Evolutionary conservation across 37 sponge, comb jelly and placozoan genomes (phyloP), one percentile per base, ranked within the genome.

Genomic region (Eunapius fragilis): DNA sequence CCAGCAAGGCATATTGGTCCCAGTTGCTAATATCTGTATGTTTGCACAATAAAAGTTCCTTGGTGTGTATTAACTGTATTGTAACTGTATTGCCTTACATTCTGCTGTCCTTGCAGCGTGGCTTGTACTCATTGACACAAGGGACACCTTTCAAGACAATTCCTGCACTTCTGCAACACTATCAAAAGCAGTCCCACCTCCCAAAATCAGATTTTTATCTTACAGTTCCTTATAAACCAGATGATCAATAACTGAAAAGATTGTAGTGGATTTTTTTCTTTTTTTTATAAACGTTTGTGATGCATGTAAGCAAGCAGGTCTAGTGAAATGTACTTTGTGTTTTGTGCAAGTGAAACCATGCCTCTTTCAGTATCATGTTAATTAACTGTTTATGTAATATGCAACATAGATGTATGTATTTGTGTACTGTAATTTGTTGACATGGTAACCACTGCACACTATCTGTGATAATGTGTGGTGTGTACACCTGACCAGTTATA

Each of bases 111-210:
- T 71, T 70, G 30, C 77, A 86, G 86, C 70, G 75, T 32, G 25
- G 67, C 0, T 26, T 17, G 33, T 90, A 72, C 75, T 86, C 86
- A 14, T 35, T 90, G 35, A 86, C 82, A 25, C 82, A 85, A 35
- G 91, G 91, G 34, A 77, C 81, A 37, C 37, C 68, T 19, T 90
- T 90, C 76, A 71, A 71, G 36, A 84, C 82, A 13, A 77, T 90
- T 70, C 91, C 91, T 25, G 78, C 77, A 71, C 86, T 90, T 28
- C 72, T 90, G 41, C 86, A 90, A 68, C 32, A 90, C 68, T 90
- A 86, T 73, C 67, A 49, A 28, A 35, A 86, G 25, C 70, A 80
- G 26, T 67, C 68, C 27, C 69, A 75, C 22, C 72, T 84, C 31
- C 85, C 85, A 13, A 41, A 58, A 38, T 85, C 91, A 82, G 86